Evolutionary conservation across 1,140 invertebrate genomes (phyloP).

Genomic region (Orchestia grillus): DNA sequence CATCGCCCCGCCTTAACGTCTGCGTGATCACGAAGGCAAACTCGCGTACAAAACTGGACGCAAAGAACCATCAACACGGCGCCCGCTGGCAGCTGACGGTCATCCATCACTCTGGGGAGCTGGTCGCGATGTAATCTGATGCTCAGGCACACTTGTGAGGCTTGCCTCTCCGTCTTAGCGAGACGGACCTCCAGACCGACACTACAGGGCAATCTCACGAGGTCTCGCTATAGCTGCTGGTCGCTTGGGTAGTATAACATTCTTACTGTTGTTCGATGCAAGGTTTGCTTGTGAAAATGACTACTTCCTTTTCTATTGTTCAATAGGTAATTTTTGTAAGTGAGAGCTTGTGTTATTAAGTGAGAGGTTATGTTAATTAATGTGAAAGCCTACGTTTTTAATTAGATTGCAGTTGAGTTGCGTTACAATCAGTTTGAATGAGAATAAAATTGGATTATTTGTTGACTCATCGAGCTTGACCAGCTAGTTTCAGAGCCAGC

Average conservation of each 20-base stretch:
- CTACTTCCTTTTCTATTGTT: neutral
- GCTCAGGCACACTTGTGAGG: neutral
- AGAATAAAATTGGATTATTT: too few relatives aligned
- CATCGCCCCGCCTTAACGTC: neutral
- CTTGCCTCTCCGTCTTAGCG: neutral
- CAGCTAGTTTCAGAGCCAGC: neutral
- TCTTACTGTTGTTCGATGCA: neutral
- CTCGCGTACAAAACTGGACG: neutral
- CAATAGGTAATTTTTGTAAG: neutral
- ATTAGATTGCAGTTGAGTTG: too few relatives aligned
- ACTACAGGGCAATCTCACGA: neutral
- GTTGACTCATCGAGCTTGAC: neutral
- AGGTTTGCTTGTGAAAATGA: neutral
- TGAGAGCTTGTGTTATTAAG: too few relatives aligned
- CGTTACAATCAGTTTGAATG: too few relatives aligned
- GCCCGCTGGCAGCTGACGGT: neutral
- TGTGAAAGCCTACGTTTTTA: too few relatives aligned
- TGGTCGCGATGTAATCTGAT: neutral
- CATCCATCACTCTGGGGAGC: neutral
- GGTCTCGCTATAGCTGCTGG: neutral
- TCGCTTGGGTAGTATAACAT: neutral
- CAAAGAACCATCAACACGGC: neutral
- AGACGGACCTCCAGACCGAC: neutral
- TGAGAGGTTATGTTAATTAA: neutral
- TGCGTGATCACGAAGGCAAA: neutral